Percentiles rank a stretch among this genome's conserved stretches.
Conservation (phyloP, 1,140 invertebrate species). For the Zaprionus davidi region DNA sequence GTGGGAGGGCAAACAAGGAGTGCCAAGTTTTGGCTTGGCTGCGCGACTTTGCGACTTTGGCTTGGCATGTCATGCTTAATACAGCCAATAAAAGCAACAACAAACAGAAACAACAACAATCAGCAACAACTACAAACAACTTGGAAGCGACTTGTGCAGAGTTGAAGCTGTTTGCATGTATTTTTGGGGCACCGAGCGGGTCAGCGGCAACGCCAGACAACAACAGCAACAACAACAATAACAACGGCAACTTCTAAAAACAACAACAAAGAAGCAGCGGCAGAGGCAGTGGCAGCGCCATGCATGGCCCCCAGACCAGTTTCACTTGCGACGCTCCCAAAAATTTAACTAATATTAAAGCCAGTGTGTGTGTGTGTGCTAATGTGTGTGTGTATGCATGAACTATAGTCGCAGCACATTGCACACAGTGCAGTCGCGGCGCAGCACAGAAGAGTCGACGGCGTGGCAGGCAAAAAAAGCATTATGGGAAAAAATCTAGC, state of each 20-base stretch:
- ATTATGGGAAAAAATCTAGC: slow-evolving; percentile 80
- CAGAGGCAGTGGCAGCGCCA: slow-evolving; percentile 12
- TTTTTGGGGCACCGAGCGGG: slow-evolving; percentile 79
- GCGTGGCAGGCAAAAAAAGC: slow-evolving; percentile 45
- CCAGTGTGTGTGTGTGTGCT: neutral
- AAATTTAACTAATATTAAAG: slow-evolving; percentile 79
- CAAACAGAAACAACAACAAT: slow-evolving; percentile 46
- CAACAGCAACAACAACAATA: slow-evolving; percentile 46
- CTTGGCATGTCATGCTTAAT: slow-evolving; percentile 78
- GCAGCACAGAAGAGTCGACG: slow-evolving; percentile 31
- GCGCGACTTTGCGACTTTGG: slow-evolving; percentile 49
- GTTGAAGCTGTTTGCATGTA: slow-evolving; percentile 71
- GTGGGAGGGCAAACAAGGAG: slow-evolving; percentile 66
- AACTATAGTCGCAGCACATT: slow-evolving; percentile 4
- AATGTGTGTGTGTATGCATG: neutral
- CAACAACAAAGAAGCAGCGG: slow-evolving; percentile 34
- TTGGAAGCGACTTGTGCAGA: slow-evolving; percentile 62
- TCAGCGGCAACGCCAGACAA: slow-evolving; percentile 66
- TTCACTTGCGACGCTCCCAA: slow-evolving; percentile 82
- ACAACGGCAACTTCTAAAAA: slow-evolving; percentile 3
- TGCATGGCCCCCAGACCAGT: slow-evolving; percentile 76
- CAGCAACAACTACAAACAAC: slow-evolving; percentile 38
- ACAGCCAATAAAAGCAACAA: slow-evolving; percentile 77
- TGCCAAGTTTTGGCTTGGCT: slow-evolving; percentile 61
- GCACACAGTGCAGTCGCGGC: slow-evolving; percentile 31